Conservation (phyloP, 2,888 invertebrate genomes). For the Eristalis intricaria region DNA sequence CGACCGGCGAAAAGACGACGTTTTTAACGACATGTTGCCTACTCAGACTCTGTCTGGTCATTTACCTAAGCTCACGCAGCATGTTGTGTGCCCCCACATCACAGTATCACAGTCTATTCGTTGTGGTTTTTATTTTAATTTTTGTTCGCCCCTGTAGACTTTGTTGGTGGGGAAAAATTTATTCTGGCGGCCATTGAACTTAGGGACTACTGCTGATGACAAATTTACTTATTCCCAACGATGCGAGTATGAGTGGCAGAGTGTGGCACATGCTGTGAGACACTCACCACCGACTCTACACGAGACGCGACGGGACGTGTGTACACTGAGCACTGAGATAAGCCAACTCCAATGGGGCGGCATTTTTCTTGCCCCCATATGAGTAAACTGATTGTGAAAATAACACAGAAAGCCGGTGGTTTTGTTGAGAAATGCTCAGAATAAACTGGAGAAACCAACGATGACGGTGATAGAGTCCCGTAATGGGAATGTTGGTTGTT, state of each 20-base stretch:
- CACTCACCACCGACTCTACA: background rate
- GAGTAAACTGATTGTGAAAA: background rate
- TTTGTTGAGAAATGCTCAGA: background rate
- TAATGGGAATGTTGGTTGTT: too few relatives aligned
- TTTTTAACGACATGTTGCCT: constrained; percentile 28
- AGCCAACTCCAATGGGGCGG: background rate
- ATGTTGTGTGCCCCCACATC: background rate
- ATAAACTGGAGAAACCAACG: background rate
- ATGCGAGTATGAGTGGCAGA: background rate
- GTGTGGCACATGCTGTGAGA: background rate
- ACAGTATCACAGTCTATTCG: constrained; percentile 28
- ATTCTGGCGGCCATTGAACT: constrained; percentile 56
- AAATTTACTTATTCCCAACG: constrained; percentile 26
- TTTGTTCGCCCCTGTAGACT: background rate
- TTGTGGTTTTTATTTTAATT: constrained; percentile 10
- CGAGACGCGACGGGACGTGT: background rate
- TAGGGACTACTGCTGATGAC: constrained; percentile 49
- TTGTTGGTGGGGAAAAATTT: constrained; percentile 6
- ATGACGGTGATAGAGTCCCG: too few relatives aligned
- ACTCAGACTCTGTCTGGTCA: constrained; percentile 45
- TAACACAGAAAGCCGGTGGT: background rate
- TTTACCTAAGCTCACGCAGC: constrained; percentile 59
- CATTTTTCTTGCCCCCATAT: background rate
- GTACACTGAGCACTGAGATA: background rate
- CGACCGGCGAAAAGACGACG: constrained; percentile 22